Conservation (phyloP, 2,113 vertebrate species). For the Oceanites oceanicus region DNA sequence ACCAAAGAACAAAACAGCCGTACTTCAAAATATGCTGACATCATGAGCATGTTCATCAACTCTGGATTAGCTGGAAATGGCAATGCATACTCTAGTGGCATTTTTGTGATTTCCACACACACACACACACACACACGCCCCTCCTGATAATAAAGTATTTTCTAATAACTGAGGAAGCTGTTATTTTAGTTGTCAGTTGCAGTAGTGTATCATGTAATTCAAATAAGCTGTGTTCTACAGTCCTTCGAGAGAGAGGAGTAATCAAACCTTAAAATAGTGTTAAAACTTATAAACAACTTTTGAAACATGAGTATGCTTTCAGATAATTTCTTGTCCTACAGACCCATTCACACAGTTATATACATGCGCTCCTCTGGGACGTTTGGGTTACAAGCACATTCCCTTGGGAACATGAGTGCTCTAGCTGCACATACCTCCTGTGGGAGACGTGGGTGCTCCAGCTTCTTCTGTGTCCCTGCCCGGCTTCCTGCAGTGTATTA, state of each 20-base stretch:
- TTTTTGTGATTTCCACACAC: background rate
- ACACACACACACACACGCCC: no score
- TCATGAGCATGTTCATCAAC: background rate
- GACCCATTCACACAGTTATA: background rate
- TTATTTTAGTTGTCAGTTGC: background rate
- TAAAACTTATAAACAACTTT: background rate
- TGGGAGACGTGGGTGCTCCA: background rate
- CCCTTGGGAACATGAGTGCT: background rate
- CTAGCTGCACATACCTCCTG: background rate
- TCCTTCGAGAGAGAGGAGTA: background rate
- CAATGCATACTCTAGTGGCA: background rate
- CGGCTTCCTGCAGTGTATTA: background rate
- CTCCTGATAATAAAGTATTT: background rate
- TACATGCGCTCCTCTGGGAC: fast-evolving
- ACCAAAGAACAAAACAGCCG: background rate
- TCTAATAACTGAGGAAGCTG: background rate
- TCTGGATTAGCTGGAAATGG: background rate
- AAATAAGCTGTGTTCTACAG: background rate
- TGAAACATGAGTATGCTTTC: background rate
- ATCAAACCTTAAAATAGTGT: background rate
- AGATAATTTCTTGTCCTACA: background rate
- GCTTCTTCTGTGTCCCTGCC: background rate
- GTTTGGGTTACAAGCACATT: background rate
- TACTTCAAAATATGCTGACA: background rate
- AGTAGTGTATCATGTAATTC: background rate